These are phyloP conservation scores for Geodia barretti DNA, from an alignment of 37 sponge, comb jelly and placozoan species.

Conservation along the genomic window DNA sequence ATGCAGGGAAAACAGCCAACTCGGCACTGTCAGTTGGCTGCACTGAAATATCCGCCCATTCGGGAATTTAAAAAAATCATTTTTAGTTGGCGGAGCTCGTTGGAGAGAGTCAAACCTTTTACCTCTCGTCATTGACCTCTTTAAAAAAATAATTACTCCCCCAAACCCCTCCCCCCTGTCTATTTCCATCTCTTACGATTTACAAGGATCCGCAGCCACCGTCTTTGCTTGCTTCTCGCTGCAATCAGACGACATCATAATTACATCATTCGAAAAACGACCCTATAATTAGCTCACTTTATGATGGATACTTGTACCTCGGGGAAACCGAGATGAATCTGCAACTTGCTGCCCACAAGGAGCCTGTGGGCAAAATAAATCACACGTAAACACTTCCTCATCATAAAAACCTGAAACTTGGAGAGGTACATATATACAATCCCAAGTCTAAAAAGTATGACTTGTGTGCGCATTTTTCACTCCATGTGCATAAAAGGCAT, in stretches of 20 bases:
- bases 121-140: slow-evolving; percentile 79
- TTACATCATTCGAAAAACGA: background rate
- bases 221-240: slow-evolving; percentile 90
- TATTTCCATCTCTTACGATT: slow-evolving; percentile 50
- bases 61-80: too few species aligned
- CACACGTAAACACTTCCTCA: background rate
- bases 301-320: slow-evolving; percentile 85
- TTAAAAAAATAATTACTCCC: too few species aligned
- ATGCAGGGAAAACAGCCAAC: background rate
- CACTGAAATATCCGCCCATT: too few species aligned
- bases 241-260: background rate
- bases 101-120: slow-evolving; percentile 87
- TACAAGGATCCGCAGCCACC: slow-evolving; percentile 46
- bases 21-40: background rate
- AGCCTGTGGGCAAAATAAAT: slow-evolving; percentile 56
- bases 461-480: too few species aligned
- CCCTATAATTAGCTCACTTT: slow-evolving; percentile 55
- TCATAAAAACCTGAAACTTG: background rate
- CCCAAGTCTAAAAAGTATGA: too few species aligned
- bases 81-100: too few species aligned
- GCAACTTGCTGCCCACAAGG: slow-evolving; percentile 87
- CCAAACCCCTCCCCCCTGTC: too few species aligned
- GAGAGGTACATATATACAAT: background rate
- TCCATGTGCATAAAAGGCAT: too few species aligned
- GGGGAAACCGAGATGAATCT: slow-evolving; percentile 83